phyloP scores from a whole-genome alignment of 2,113 vertebrate species.

The Toxotes chatareus region DNA sequence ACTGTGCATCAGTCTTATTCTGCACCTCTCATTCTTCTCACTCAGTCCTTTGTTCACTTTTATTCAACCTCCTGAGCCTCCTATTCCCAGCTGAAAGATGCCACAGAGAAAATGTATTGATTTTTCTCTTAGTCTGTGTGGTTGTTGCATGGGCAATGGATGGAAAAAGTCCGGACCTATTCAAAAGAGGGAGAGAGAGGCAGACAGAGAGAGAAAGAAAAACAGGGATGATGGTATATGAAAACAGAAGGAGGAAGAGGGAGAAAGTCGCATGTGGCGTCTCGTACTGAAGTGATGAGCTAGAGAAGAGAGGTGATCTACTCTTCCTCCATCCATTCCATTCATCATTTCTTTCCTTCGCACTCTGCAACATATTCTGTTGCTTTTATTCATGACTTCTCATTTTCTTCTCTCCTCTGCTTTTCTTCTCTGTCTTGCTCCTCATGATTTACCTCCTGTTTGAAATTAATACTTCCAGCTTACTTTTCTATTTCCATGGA shows the following conservation, averaged over 20 bases:
- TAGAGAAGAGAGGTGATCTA: slow-evolving; percentile 28
- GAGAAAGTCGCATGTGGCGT: slow-evolving; percentile 18
- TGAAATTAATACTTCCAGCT: slow-evolving; percentile 10
- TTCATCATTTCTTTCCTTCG: slow-evolving; percentile 16
- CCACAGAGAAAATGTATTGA: slow-evolving; percentile 67
- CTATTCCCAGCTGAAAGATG: slow-evolving; percentile 63
- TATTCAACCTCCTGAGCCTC: slow-evolving; percentile 65
- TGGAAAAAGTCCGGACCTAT: slow-evolving; percentile 39
- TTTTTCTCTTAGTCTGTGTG: slow-evolving; percentile 61
- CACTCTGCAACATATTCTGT: not conserved
- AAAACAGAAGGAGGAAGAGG: slow-evolving; percentile 25
- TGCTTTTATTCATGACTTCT: not conserved
- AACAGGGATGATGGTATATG: slow-evolving; percentile 13
- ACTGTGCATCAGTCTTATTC: slow-evolving; percentile 52
- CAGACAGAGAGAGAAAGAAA: slow-evolving; percentile 7
- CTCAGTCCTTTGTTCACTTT: slow-evolving; percentile 64
- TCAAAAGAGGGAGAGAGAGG: slow-evolving; percentile 25
- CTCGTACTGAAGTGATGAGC: slow-evolving; percentile 29
- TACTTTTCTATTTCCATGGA: slow-evolving; percentile 24
- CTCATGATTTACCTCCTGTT: slow-evolving; percentile 4
- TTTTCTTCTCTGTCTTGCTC: not conserved
- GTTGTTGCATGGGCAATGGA: slow-evolving; percentile 25
- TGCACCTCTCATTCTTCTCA: slow-evolving; percentile 58
- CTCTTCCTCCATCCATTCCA: slow-evolving; percentile 1
- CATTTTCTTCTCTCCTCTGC: not conserved